phyloP scores from a whole-genome alignment of 2,797 vertebrate species.

The Scarus forsteni region DNA sequence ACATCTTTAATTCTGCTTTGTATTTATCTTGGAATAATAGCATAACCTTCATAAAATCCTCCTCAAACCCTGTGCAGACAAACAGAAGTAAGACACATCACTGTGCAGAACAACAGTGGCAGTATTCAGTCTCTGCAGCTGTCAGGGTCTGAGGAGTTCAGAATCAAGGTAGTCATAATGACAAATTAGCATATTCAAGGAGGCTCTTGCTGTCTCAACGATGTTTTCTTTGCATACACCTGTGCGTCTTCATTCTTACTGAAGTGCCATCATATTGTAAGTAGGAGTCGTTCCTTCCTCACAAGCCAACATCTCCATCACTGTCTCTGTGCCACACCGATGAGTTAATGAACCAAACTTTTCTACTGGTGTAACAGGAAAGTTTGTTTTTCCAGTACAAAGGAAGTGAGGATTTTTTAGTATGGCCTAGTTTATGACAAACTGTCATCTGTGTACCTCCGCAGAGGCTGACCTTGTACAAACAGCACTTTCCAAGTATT shows the following conservation, averaged over 20 bases:
- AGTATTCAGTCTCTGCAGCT: slow-evolving; percentile 56
- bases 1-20: slow-evolving; percentile 27
- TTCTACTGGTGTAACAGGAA: slow-evolving; percentile 28
- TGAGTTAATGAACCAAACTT: slow-evolving; percentile 64
- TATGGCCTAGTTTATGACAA: slow-evolving; percentile 50
- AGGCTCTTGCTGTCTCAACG: slow-evolving; percentile 59
- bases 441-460: neutral
- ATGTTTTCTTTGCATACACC: slow-evolving; percentile 69
- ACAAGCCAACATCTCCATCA: slow-evolving; percentile 59
- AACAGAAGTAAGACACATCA: neutral
- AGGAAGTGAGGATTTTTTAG: slow-evolving; percentile 46
- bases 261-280: slow-evolving; percentile 61
- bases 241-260: slow-evolving; percentile 60
- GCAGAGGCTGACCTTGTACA: too few relatives aligned
- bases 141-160: slow-evolving; percentile 50
- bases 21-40: slow-evolving; percentile 25
- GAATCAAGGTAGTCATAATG: slow-evolving; percentile 65
- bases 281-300: slow-evolving; percentile 43
- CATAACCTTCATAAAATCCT: slow-evolving; percentile 20
- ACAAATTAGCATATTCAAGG: slow-evolving; percentile 68
- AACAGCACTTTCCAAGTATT: too few relatives aligned
- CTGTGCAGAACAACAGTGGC: slow-evolving; percentile 14
- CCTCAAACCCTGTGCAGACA: slow-evolving; percentile 7
- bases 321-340: slow-evolving; percentile 27
- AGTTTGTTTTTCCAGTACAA: slow-evolving; percentile 38